Evolutionary conservation across 1,140 invertebrate species (phyloP), one percentile per base, ranked within the genome.

Genomic region (Drosophila prosaltans): DNA sequence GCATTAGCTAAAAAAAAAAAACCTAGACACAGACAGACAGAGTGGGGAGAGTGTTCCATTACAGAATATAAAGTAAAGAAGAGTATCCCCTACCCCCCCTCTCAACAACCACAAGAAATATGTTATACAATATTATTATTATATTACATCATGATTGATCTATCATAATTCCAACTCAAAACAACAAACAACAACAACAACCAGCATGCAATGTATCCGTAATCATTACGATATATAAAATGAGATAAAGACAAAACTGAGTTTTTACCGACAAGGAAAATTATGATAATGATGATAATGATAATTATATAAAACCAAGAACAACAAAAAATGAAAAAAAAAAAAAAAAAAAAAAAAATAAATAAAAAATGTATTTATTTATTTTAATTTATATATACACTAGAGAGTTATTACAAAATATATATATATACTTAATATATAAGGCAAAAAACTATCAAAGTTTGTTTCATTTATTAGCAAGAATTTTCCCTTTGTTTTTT

Each of bases 321-420:
- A 80, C 60, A 55, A 65, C 55, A 51, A 61, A 69, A 36, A 51
- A 82, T 41, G 39, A 75, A 69, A 59, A 79, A n/a, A 58, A 63
- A 39, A 59, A 64, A 66, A 60, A 48, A 59, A 39, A 63, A 41
- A 70, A 82, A 80, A 78, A 75, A 88, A 88, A 80, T 88, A 83
- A 89, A 88, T 88, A 88, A 83, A 86, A 88, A 89, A 86, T 86
- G 82, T 86, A 86, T 88, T 88, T 88, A 88, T 88, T 88, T 88
- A 88, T 88, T 88, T 88, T 88, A 88, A 88, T 88, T 88, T 88
- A 88, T 88, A 88, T 88, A 88, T 88, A 88, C 83, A 88, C 83
- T 88, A 88, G 83, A 86, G 83, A 86, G 83, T 86, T 86, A 86
- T 86, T 86, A 86, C 76, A 86, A 86, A 86, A 86, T 88, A 86